Base-by-base conservation (phyloP, 2,888 invertebrate species). In the Penaeus monodon region DNA sequence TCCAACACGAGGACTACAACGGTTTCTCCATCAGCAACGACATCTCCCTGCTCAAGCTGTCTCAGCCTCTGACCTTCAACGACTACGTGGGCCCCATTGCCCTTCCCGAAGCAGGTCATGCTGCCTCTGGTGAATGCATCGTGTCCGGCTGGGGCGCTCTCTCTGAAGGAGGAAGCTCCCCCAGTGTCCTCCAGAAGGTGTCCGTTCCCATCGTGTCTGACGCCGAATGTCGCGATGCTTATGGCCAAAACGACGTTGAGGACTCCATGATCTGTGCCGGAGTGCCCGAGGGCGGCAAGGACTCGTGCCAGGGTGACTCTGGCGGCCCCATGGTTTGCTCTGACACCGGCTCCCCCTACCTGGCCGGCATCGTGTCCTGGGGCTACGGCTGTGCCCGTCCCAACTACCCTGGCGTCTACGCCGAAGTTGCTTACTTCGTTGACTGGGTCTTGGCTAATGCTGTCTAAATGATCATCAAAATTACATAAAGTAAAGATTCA, bases 401-500 rank as follows among this genome's bases (percentile, higher is more conserved):
- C 14, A 44, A 63, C 7, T 85, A 85, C 38, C 85, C 85, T 66
- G 85, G 79, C 65, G 85, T 85, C n/a, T 85, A 79, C 79, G 90
- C 90, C 8, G 89, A 91, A 77, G 89, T 91, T 1, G 76, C 90
- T 7, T 82, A 88, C 68, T 91, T 89, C 76, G 49, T 83, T n/a
- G 88, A 90, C 63, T 91, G 91, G 91, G 90, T 91, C n/a, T 17
- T 29, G n/a, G 29, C 27, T 29, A 81, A 83, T 57, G 70, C 70
- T 70, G 70, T 70, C 27, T 70, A 70, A 57, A 57, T 49, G 0
- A 57, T 20, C 57, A 17, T 57, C 17, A 17, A 17, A 57, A 14
- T 2, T 17, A 57, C 17, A 14, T 57, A 17, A 57, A 57, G 17
- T 57, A 57, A 57, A 57, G 17, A 44, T 44, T 44, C 44, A 44